Evolutionary conservation across 2,797 vertebrate species (phyloP).

Genomic region (Lagocephalus sceleratus): DNA sequence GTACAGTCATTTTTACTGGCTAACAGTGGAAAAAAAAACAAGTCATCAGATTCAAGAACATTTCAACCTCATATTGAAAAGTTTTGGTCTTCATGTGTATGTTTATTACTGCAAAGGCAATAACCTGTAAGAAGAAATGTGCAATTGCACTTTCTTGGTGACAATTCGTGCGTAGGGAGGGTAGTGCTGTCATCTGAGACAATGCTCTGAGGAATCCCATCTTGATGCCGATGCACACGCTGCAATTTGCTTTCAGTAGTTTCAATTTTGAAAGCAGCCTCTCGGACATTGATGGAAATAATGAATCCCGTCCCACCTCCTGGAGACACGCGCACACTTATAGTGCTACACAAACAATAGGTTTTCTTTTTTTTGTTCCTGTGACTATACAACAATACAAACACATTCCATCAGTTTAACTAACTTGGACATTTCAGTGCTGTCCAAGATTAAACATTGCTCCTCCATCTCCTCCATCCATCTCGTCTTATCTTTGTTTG

Average conservation of each 20-base stretch:
- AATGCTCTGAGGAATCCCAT: constrained; percentile 12
- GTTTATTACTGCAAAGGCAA: too few species aligned
- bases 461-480: constrained; percentile 37
- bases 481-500: constrained; percentile 55
- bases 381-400: constrained; percentile 1
- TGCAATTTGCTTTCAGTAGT: constrained; percentile 2
- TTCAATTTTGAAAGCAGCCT: constrained; percentile 6
- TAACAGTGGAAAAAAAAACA: neutral
- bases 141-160: neutral
- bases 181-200: constrained; percentile 16
- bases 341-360: neutral
- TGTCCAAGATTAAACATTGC: constrained; percentile 10
- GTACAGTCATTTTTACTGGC: too few species aligned
- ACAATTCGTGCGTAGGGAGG: constrained; percentile 5
- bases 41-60: too few species aligned
- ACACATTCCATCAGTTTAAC: neutral
- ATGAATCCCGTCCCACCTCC: neutral
- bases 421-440: constrained; percentile 19
- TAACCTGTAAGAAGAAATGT: neutral
- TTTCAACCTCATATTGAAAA: too few species aligned
- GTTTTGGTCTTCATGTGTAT: too few species aligned
- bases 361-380: neutral
- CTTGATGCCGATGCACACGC: constrained; percentile 7
- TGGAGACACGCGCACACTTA: constrained; percentile 1
- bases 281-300: constrained; percentile 2